Percentiles rank a stretch among this genome's conserved stretches.
phyloP scores from a whole-genome alignment of 2,888 invertebrate genomes.

The Chloroclysta siterata region DNA sequence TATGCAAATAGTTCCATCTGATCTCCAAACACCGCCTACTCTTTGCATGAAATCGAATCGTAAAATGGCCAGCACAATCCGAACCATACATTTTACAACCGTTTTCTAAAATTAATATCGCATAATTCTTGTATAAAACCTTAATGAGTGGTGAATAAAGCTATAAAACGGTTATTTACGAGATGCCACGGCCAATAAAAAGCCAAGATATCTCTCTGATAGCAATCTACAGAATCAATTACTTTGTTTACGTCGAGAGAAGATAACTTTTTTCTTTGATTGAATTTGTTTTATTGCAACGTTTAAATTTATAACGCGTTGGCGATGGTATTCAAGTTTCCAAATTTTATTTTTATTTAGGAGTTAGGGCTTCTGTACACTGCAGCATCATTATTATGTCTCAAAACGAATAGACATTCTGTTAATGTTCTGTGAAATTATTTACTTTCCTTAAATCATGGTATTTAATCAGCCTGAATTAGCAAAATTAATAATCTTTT shows the following conservation, averaged over 20 bases:
- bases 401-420: too few species aligned
- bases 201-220: conserved; percentile 46
- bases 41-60: conserved; percentile 50
- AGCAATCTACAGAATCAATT: conserved; percentile 65
- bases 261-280: conserved; percentile 43
- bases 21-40: conserved; percentile 31
- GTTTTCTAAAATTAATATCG: conserved; percentile 81
- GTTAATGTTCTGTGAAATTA: too few species aligned
- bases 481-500: too few species aligned
- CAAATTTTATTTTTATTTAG: conserved; percentile 29
- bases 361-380: neutral
- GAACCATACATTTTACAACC: conserved; percentile 66
- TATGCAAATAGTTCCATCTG: conserved; percentile 25
- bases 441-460: too few species aligned
- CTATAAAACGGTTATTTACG: conserved; percentile 74
- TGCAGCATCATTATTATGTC: conserved; percentile 2
- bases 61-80: conserved; percentile 56
- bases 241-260: conserved; percentile 62
- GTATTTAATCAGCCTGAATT: too few species aligned
- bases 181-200: conserved; percentile 60
- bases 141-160: conserved; percentile 81
- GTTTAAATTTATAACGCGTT: conserved; percentile 42
- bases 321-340: conserved; percentile 33
- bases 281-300: conserved; percentile 47
- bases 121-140: conserved; percentile 77